These are phyloP conservation scores for Hypotaenidia okinawae DNA, from an alignment of 2,797 vertebrate genomes.

Conservation along the genomic window DNA sequence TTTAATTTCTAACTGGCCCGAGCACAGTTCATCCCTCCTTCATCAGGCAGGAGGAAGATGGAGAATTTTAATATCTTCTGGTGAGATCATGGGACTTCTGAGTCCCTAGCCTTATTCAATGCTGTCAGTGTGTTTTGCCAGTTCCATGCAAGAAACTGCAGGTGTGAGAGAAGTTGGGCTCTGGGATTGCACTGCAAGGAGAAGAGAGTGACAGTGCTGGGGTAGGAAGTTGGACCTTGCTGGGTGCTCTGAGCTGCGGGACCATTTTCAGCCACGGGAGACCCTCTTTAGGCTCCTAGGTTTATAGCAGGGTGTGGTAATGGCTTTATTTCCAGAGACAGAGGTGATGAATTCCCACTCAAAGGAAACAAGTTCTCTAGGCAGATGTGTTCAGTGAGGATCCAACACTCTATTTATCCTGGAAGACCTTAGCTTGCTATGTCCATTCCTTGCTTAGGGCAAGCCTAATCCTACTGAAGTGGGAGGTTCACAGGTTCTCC, in stretches of 20 bases:
- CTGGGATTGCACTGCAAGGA: neutral
- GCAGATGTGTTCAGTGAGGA: neutral
- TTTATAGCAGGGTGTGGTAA: neutral
- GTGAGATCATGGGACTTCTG: neutral
- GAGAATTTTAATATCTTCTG: constrained; percentile 51
- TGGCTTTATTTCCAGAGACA: neutral
- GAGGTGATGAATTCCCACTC: neutral
- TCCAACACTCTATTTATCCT: neutral
- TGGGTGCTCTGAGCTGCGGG: neutral
- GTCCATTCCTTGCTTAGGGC: neutral
- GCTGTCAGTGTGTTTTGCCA: neutral
- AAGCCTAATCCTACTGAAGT: neutral
- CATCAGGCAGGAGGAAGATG: constrained; percentile 42
- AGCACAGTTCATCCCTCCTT: neutral
- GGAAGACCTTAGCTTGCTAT: neutral
- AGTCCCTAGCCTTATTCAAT: neutral
- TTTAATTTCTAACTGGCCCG: constrained; percentile 53
- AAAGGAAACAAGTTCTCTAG: neutral
- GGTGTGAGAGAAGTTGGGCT: neutral
- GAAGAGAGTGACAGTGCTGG: neutral
- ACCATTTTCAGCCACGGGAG: neutral
- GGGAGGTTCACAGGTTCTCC: neutral
- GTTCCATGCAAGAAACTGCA: neutral
- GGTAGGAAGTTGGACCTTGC: neutral
- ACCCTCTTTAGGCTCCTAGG: neutral